Base-by-base conservation (phyloP, 1,140 invertebrate species). In the Hydropsyche tenuis region DNA sequence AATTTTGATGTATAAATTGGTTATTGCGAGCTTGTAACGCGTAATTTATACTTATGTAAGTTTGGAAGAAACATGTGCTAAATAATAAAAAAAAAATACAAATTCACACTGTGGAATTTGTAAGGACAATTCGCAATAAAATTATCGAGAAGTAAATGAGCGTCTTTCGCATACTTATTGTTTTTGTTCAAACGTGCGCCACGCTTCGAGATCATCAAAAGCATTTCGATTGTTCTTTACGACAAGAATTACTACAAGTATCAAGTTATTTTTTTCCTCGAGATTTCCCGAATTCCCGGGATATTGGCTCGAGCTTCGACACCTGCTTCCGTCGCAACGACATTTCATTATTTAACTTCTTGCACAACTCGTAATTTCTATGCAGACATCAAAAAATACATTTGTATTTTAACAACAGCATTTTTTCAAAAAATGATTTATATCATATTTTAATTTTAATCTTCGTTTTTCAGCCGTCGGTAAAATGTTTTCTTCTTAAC, bases 261-360 rank as follows among this genome's bases (percentile, higher is more conserved):
- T n/a, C n/a, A 37, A 18, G 25, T 16, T 18, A 27, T 16, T 11
- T 72, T 62, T 63, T 66, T 66, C 18, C 46, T 65, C 1, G 23
- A 27, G 51, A 74, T 70, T 69, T 68, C 60, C 43, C 22, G 64
- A 68, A 75, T 75, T 68, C 64, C 42, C 23, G 27, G 53, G 42
- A 68, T 48, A 14, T 51, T 46, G 63, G 72, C 72, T 23, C 72
- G 74, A 62, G 63, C 63, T n/a, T 16, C 64, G 20, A 27, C 75
- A 76, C 43, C 75, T 76, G 75, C 45, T 69, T 76, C 75, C 74
- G 74, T 65, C 51, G 51, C 12, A n/a, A 37, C 3, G 30, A 37
- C 30, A 37, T 37, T 56, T 70, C 56, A 6, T 62, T 14, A 12
- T 62, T 20, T 62, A 51, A 16, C 18, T 51, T 16, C 43, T 14